Evolutionary conservation across 2,888 invertebrate genomes (phyloP).

Genomic region (Eustalomyia histrio): DNA sequence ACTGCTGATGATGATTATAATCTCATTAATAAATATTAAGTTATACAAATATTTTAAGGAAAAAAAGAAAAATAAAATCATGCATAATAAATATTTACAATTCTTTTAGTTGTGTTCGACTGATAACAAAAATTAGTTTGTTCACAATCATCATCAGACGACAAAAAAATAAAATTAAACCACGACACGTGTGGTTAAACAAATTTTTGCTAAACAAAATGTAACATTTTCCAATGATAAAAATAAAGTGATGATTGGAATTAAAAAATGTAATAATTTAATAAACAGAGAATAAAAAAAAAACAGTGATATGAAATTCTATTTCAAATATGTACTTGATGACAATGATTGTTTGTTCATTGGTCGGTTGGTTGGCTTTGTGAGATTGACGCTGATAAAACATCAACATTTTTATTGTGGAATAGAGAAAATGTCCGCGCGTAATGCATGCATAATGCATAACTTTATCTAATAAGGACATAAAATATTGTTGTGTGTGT

Average conservation of each 20-base stretch:
- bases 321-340: slow-evolving; percentile 40
- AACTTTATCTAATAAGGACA: slow-evolving; percentile 73
- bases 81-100: slow-evolving; percentile 43
- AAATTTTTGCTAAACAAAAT: slow-evolving; percentile 39
- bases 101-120: slow-evolving; percentile 48
- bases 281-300: slow-evolving; percentile 16
- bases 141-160: slow-evolving; percentile 33
- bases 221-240: slow-evolving; percentile 15
- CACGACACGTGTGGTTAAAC: slow-evolving; percentile 70
- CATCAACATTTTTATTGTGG: slow-evolving; percentile 28
- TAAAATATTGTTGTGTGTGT: slow-evolving; percentile 47
- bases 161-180: slow-evolving; percentile 66
- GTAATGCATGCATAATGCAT: slow-evolving; percentile 62
- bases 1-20: slow-evolving; percentile 50
- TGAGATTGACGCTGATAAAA: slow-evolving; percentile 20
- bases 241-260: slow-evolving; percentile 48
- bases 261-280: slow-evolving; percentile 50
- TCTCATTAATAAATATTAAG: slow-evolving; percentile 61
- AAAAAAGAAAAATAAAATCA: slow-evolving; percentile 1
- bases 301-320: slow-evolving; percentile 12
- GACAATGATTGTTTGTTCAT: slow-evolving; percentile 42
- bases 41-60: slow-evolving; percentile 35
- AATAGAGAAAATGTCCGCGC: slow-evolving; percentile 59
- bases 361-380: background rate
- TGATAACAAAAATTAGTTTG: slow-evolving; percentile 63